A percentile compares a stretch with the other conserved stretches of the same genome.
phyloP scores from a whole-genome alignment of 2,888 invertebrate species.

The Ceraclea dissimilis region DNA sequence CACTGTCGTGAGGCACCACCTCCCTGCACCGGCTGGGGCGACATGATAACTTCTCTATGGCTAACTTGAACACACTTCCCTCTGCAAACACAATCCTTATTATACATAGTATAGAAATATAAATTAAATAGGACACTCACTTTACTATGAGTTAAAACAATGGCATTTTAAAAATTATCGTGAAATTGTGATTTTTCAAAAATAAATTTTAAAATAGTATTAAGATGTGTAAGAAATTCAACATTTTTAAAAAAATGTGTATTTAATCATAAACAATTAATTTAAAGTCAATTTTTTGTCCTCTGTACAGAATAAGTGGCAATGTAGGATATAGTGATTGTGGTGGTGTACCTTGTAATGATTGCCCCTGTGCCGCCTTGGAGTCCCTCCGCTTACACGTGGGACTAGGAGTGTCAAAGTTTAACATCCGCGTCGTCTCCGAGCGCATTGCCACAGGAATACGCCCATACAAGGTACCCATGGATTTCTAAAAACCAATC shows the following conservation, averaged over 20 bases:
- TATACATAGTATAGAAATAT: neutral
- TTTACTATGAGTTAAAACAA: too few species aligned
- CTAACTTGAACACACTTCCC: neutral
- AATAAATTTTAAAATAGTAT: too few species aligned
- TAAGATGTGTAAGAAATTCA: too few species aligned
- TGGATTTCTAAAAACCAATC: conserved; percentile 1
- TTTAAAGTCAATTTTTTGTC: too few species aligned
- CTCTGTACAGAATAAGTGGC: too few species aligned
- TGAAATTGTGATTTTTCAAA: too few species aligned
- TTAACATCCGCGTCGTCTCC: conserved; percentile 37
- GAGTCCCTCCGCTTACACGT: neutral
- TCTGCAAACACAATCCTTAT: neutral
- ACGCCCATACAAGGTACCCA: neutral
- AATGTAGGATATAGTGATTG: too few species aligned
- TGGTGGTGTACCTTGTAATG: too few species aligned
- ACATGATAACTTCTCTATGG: neutral
- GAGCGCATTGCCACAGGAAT: conserved; percentile 14
- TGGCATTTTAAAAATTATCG: too few species aligned
- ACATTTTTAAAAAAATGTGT: too few species aligned
- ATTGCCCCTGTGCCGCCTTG: neutral
- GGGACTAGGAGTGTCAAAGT: conserved; percentile 32
- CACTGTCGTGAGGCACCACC: neutral
- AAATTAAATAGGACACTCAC: too few species aligned
- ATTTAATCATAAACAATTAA: too few species aligned
- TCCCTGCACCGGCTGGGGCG: neutral